A percentile compares a stretch with the other conserved stretches of the same genome.
Conservation (phyloP, 1,140 invertebrate genomes). For the Brachionus plicatilis region DNA sequence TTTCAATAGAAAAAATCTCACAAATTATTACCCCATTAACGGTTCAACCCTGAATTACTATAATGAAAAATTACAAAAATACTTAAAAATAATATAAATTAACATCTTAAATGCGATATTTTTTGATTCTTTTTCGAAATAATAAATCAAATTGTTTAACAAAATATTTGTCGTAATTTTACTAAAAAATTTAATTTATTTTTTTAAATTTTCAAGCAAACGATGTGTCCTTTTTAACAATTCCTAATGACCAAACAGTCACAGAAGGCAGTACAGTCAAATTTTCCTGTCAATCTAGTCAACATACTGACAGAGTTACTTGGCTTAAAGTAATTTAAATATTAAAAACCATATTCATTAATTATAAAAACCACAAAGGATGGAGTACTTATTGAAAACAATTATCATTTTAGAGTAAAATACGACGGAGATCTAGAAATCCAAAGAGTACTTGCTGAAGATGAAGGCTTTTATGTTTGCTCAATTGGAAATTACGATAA, state of each 20-base stretch:
- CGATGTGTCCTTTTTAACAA: neutral
- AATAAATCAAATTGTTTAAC: too few species aligned
- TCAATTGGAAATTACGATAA: neutral
- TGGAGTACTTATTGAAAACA: neutral
- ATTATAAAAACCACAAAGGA: neutral
- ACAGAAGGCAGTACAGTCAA: neutral
- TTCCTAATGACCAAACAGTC: neutral
- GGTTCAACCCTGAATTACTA: too few species aligned
- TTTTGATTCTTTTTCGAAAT: too few species aligned
- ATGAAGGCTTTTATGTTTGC: conserved; percentile 40
- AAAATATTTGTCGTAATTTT: neutral
- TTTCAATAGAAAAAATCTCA: too few species aligned
- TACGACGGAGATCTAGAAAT: conserved; percentile 21
- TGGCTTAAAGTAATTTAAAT: conserved; percentile 9
- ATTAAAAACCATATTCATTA: neutral
- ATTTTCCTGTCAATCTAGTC: neutral
- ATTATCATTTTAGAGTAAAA: neutral
- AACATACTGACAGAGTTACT: neutral
- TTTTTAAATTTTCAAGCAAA: neutral
- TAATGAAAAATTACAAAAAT: too few species aligned
- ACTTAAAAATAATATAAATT: too few species aligned
- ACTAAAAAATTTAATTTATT: neutral
- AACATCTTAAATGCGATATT: too few species aligned
- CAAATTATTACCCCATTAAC: too few species aligned
- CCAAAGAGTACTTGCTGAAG: neutral